Evolutionary conservation across 2,888 invertebrate genomes (phyloP).

Genomic region (Endomychus coccineus): DNA sequence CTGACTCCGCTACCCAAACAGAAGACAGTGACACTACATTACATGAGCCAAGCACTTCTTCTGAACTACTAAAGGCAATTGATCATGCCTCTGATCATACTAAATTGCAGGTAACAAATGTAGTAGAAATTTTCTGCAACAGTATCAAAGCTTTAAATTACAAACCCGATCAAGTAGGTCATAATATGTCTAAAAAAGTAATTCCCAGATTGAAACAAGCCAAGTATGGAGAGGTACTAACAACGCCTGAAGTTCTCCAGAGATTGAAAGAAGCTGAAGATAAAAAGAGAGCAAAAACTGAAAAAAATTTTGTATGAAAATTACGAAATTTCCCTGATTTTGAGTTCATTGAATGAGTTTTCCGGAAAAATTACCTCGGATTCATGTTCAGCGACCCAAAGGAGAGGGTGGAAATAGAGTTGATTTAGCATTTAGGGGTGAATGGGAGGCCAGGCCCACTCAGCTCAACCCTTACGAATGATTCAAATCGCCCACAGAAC

Average conservation of each 20-base stretch:
- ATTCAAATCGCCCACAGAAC: too few species aligned
- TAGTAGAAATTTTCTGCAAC: background rate
- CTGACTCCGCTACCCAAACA: slow-evolving; percentile 3
- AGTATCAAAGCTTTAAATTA: background rate
- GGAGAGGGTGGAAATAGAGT: too few species aligned
- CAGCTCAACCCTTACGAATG: too few species aligned
- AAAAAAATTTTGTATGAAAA: too few species aligned
- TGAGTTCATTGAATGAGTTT: too few species aligned
- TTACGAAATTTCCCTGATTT: too few species aligned
- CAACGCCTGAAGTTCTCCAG: slow-evolving; percentile 1
- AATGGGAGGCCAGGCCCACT: too few species aligned
- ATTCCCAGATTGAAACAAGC: slow-evolving; percentile 3
- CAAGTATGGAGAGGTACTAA: slow-evolving; percentile 6
- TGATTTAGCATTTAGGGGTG: too few species aligned
- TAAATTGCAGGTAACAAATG: slow-evolving; percentile 1
- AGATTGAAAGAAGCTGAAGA: slow-evolving; percentile 4
- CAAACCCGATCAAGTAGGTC: background rate
- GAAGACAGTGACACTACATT: slow-evolving; percentile 2
- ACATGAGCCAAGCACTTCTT: slow-evolving; percentile 3
- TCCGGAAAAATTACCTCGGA: too few species aligned
- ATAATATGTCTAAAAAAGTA: slow-evolving; percentile 2
- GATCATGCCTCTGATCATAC: too few species aligned
- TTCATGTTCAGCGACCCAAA: too few species aligned
- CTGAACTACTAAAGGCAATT: background rate
- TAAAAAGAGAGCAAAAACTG: background rate